These are phyloP conservation scores for Xanthorhoe designata DNA, from an alignment of 2,888 invertebrate species.

Conservation along the genomic window DNA sequence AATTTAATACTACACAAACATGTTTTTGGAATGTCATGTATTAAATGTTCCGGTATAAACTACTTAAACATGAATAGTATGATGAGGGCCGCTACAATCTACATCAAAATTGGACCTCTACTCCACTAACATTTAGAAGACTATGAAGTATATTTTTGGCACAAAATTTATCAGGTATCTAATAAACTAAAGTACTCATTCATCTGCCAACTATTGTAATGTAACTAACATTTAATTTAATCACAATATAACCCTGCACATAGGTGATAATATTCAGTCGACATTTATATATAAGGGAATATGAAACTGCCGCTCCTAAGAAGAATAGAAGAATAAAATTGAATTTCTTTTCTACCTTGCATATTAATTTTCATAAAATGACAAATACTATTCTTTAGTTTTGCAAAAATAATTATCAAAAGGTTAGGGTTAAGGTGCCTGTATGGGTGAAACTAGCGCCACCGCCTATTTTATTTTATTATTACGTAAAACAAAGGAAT, in stretches of 20 bases:
- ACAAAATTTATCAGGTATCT: constrained; percentile 17
- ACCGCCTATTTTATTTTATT: no score
- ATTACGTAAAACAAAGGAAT: no score
- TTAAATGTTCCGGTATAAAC: constrained; percentile 2
- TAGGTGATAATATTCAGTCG: constrained; percentile 33
- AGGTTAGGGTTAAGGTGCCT: neutral
- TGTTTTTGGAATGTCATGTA: constrained; percentile 11
- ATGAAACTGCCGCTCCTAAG: constrained; percentile 8
- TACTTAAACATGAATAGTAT: constrained; percentile 1
- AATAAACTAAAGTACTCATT: constrained; percentile 18
- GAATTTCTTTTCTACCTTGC: neutral
- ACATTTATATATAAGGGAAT: constrained; percentile 16
- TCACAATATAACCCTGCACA: constrained; percentile 41
- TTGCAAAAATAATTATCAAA: neutral
- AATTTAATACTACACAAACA: neutral
- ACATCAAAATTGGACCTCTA: constrained; percentile 21
- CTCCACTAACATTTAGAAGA: constrained; percentile 1
- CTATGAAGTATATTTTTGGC: constrained; percentile 29
- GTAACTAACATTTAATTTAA: constrained; percentile 24
- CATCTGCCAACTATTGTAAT: constrained; percentile 13
- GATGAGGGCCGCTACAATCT: constrained; percentile 2
- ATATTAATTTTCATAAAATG: neutral
- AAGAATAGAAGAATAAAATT: neutral
- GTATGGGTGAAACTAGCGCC: no score
- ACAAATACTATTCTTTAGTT: neutral